phyloP scores from a whole-genome alignment of 2,113 vertebrate species.

The Antechinus flavipes region DNA sequence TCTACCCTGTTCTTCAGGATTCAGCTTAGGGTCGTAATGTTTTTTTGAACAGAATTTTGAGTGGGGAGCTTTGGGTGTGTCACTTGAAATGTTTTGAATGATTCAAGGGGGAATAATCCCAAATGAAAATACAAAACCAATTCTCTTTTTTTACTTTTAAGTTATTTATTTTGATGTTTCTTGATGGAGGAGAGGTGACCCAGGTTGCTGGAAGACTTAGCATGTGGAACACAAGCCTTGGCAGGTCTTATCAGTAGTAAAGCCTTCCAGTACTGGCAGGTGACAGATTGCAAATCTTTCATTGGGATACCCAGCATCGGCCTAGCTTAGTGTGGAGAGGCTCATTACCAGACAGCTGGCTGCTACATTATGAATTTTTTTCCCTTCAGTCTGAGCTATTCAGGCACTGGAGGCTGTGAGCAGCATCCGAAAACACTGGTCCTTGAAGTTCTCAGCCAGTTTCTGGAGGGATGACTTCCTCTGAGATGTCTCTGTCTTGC shows the following conservation, averaged over 20 bases:
- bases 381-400: neutral
- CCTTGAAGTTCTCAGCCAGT: neutral
- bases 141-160: neutral
- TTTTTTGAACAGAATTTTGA: neutral
- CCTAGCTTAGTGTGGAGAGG: neutral
- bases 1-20: neutral
- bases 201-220: neutral
- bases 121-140: neutral
- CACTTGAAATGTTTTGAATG: neutral
- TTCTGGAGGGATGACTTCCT: neutral
- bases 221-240: neutral
- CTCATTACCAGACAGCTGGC: conserved; percentile 3
- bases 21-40: neutral
- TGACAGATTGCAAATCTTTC: neutral
- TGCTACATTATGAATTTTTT: neutral
- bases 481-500: neutral
- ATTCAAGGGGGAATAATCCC: neutral
- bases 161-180: neutral
- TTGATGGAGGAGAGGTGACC: neutral
- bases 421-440: neutral
- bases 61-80: neutral
- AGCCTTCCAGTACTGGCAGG: neutral
- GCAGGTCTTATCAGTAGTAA: neutral
- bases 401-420: neutral
- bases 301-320: neutral